Base-by-base conservation (phyloP, 2,113 vertebrate species). In the Fregetta grallaria region DNA sequence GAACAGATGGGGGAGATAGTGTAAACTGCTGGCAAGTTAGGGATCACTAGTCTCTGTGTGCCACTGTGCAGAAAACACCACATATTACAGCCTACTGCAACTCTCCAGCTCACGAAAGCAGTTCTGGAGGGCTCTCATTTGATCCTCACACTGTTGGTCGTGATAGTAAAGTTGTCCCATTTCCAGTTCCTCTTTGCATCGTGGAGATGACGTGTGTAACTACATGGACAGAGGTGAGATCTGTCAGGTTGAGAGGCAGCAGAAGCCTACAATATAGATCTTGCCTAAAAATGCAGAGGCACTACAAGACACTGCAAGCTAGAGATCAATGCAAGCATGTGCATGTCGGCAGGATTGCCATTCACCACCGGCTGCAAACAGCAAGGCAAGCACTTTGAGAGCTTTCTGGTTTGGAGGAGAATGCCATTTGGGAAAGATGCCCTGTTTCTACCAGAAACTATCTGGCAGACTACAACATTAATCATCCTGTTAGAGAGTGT, bases 201-300 rank as follows among this genome's bases (percentile, higher is more conserved):
- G 14, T 1, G 0, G 32, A 81, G 21, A 19, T 58, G 47, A 36
- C 1, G 0, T 52, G 23, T 72, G 27, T 66, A 79, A 19, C 44
- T 62, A 27, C 30, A 25, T 0, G 0, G 49, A 21, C 50, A 70
- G 50, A 83, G 16, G 58, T 49, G 59, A 88, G 49, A 88, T 52
- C 49, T 73, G 56, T 9, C 36, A 94, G 21, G 50, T 0, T 72
- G 72, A 88, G 50, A 70, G 42, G 63, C 72, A 59, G 34, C 2
- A 1, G 53, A 58, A 42, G 9, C 18, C 14, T 91, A 30, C 50
- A 50, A 10, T 36, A 59, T 3, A 76, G 76, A 58, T 49, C 59
- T 58, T 92, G 36, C 40, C 66, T 61, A 38, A 78, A 88, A 88
- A 78, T 29, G 18, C 27, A 72, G 19, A 66, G 36, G 45, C 17